A percentile compares a stretch with the other conserved stretches of the same genome.
Evolutionary conservation across 2,797 vertebrate genomes (phyloP).

Genomic region (Enteromius anoplus): DNA sequence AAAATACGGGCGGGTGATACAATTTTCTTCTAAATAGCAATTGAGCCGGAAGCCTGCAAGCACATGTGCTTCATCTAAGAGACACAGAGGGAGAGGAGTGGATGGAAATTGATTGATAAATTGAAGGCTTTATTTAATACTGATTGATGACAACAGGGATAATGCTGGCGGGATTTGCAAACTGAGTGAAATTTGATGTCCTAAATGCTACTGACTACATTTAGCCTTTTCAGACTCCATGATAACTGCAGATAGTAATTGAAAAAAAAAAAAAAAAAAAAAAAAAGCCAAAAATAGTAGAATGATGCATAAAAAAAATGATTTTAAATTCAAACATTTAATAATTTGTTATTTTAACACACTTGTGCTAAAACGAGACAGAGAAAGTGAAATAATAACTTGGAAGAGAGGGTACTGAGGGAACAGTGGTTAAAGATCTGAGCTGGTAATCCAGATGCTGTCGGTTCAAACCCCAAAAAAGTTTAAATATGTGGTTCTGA

Average conservation of each 20-base stretch:
- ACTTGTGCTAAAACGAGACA: no score
- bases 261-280: not conserved
- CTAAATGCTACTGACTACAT: constrained; percentile 56
- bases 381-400: not conserved
- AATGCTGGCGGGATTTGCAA: constrained; percentile 57
- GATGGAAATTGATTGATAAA: constrained; percentile 58
- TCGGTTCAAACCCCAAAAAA: not conserved
- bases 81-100: constrained; percentile 48
- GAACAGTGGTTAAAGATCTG: not conserved
- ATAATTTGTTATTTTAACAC: not conserved
- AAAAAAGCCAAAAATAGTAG: no score
- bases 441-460: not conserved
- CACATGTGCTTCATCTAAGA: constrained; percentile 48
- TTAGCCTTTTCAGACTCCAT: constrained; percentile 50
- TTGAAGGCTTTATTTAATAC: constrained; percentile 60
- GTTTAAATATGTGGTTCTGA: not conserved
- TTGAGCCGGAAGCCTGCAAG: constrained; percentile 40
- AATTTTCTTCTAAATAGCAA: constrained; percentile 46
- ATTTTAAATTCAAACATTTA: no score
- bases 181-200: constrained; percentile 61
- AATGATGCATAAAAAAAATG: no score
- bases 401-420: not conserved
- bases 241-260: constrained; percentile 44
- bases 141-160: constrained; percentile 50
- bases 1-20: constrained; percentile 23